These are phyloP conservation scores for Dynastes grantii DNA, from an alignment of 2,888 invertebrate genomes.

Conservation along the genomic window DNA sequence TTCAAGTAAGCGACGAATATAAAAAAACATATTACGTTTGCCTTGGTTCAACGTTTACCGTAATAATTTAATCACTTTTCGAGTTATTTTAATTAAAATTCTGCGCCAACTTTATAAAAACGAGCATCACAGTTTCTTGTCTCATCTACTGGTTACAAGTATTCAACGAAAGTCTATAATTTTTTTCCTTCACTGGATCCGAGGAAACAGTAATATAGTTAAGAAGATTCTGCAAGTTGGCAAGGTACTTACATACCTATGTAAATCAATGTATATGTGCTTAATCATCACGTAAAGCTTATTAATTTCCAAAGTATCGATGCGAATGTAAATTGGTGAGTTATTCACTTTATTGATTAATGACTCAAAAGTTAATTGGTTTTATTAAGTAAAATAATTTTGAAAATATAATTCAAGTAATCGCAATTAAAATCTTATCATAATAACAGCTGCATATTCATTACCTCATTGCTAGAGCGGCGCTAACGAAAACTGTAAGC, in stretches of 20 bases:
- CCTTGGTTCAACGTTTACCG: conserved; percentile 33
- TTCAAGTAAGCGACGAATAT: background rate
- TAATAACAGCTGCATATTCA: too few species aligned
- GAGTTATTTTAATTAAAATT: conserved; percentile 46
- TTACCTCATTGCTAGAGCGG: too few species aligned
- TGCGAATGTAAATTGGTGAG: background rate
- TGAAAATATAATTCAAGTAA: too few species aligned
- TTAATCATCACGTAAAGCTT: too few species aligned
- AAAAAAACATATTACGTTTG: background rate
- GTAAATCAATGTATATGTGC: background rate
- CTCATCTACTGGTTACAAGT: background rate
- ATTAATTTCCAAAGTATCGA: background rate
- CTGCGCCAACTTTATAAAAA: conserved; percentile 27
- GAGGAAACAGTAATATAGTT: background rate
- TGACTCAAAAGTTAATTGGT: background rate
- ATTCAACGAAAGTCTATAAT: background rate
- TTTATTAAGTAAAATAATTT: too few species aligned
- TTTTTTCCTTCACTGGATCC: background rate
- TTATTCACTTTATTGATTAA: background rate
- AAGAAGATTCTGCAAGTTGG: background rate
- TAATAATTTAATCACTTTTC: conserved; percentile 39
- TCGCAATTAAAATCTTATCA: too few species aligned
- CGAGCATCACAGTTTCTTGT: conserved; percentile 13
- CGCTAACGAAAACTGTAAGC: too few species aligned
- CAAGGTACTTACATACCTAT: too few species aligned